phyloP scores from a whole-genome alignment of 2,113 vertebrate genomes.

The Egretta garzetta region DNA sequence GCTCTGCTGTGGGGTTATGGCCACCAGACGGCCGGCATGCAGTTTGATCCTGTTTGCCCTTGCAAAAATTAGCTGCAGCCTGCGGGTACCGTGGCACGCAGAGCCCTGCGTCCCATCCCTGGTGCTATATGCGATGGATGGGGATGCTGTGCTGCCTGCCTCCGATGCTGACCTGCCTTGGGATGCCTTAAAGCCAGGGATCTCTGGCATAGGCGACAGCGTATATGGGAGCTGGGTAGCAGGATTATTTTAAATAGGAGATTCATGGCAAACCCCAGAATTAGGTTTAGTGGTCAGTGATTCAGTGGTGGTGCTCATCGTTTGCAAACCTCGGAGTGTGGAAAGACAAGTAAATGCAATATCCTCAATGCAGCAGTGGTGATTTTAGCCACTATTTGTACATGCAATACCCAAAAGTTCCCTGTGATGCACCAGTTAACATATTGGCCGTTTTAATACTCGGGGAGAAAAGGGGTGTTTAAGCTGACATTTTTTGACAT shows the following conservation, averaged over 20 bases:
- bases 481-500: not conserved
- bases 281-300: not conserved
- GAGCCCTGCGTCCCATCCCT: not conserved
- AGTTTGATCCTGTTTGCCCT: not conserved
- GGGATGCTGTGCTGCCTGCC: not conserved
- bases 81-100: fast-evolving
- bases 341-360: not conserved
- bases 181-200: not conserved
- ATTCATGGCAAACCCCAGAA: not conserved
- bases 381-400: not conserved
- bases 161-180: not conserved
- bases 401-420: not conserved
- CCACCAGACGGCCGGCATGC: not conserved
- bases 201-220: not conserved
- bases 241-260: not conserved
- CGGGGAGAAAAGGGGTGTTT: not conserved
- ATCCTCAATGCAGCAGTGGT: not conserved
- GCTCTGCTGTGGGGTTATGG: not conserved
- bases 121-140: fast-evolving
- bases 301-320: not conserved
- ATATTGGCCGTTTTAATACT: not conserved
- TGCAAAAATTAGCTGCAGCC: not conserved
- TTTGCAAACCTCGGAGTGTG: not conserved
- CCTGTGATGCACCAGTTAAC: not conserved
- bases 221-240: not conserved